Conservation (phyloP, 2,113 vertebrate species). For the Ardeotis arabs region DNA sequence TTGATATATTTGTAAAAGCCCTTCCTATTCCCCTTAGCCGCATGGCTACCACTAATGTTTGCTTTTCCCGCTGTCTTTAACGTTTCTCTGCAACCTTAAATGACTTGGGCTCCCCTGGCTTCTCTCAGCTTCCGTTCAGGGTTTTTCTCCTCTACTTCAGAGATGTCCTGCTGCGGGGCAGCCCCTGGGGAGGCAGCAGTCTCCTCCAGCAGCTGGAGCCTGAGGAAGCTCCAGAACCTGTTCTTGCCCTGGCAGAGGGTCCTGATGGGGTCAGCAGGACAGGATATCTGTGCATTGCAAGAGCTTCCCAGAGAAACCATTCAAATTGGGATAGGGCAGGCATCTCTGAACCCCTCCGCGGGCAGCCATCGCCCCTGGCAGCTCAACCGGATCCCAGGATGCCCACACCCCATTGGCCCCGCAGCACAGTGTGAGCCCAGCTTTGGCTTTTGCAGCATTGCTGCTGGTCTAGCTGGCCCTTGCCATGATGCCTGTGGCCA, state of each 20-base stretch:
- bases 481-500: neutral
- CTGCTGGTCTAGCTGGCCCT: neutral
- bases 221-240: neutral
- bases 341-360: neutral
- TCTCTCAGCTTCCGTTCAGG: neutral
- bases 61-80: conserved; percentile 59
- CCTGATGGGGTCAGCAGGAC: neutral
- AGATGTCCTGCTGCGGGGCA: neutral
- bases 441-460: neutral
- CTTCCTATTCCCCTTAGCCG: conserved; percentile 55
- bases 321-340: rapidly evolving
- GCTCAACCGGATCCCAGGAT: neutral
- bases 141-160: neutral
- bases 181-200: rapidly evolving
- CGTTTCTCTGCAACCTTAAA: conserved; percentile 44
- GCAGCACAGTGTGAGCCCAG: rapidly evolving
- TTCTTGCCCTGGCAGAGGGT: neutral
- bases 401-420: neutral
- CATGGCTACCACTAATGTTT: conserved; percentile 59
- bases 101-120: neutral
- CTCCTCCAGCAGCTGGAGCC: neutral
- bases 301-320: neutral
- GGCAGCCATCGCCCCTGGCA: neutral
- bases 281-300: neutral
- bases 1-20: conserved; percentile 74